A percentile compares a stretch with the other conserved stretches of the same genome.
These are phyloP conservation scores for Protomyctophum bolini DNA, from an alignment of 2,113 vertebrate genomes.

Conservation along the genomic window DNA sequence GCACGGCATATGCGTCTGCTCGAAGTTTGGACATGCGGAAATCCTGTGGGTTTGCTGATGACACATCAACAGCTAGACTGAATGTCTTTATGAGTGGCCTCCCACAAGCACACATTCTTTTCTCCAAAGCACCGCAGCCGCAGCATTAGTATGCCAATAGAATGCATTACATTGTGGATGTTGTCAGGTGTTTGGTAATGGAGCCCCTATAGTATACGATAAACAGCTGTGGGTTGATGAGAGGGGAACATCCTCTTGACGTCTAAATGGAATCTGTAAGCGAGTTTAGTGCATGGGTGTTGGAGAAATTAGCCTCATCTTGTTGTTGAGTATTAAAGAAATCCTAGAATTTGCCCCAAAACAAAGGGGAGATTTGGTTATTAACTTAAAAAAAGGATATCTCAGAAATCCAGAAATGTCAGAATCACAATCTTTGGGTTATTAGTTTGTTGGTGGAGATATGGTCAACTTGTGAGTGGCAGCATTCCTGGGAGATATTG, in stretches of 20 bases:
- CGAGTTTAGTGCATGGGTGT: slow-evolving; percentile 38
- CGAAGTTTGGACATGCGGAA: background rate
- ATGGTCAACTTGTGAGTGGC: slow-evolving; percentile 22
- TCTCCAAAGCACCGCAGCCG: background rate
- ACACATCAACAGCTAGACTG: background rate
- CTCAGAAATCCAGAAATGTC: slow-evolving; percentile 26
- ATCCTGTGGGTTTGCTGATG: slow-evolving; percentile 4
- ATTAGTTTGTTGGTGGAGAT: slow-evolving; percentile 3
- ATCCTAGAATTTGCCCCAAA: slow-evolving; percentile 8
- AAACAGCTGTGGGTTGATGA: slow-evolving; percentile 55
- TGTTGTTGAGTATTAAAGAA: slow-evolving; percentile 9
- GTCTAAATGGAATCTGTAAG: slow-evolving; percentile 60
- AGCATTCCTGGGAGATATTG: slow-evolving; percentile 8
- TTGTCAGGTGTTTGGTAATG: slow-evolving; percentile 44
- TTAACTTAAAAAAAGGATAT: slow-evolving; percentile 24
- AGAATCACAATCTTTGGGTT: slow-evolving; percentile 24
- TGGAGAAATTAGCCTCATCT: slow-evolving; percentile 37
- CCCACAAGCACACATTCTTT: background rate
- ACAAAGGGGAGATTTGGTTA: slow-evolving; percentile 39
- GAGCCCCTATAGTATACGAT: slow-evolving; percentile 38
- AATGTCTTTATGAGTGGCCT: slow-evolving; percentile 12
- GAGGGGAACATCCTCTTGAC: slow-evolving; percentile 53
- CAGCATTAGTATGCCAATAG: slow-evolving; percentile 21
- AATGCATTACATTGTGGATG: slow-evolving; percentile 39
- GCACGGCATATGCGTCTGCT: too few species aligned